Evolutionary conservation across 2,797 vertebrate species (phyloP).

Genomic region (Anabacerthia variegaticeps): DNA sequence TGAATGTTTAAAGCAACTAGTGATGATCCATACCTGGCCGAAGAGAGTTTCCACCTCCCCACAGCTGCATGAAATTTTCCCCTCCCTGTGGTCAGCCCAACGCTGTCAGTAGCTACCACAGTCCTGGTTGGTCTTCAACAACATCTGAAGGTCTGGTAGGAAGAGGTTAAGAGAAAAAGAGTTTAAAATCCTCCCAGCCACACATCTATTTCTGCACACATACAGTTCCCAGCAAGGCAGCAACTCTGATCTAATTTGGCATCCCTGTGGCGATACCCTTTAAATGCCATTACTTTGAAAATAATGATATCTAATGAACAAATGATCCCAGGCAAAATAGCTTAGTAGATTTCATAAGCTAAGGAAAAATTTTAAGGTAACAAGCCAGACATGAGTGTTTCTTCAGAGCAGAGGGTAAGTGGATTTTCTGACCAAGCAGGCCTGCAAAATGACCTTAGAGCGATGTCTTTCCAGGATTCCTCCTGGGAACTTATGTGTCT

Average conservation of each 20-base stretch:
- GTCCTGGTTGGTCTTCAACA: neutral
- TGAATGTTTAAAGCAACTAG: neutral
- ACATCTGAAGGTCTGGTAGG: neutral
- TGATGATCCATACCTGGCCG: fast-evolving
- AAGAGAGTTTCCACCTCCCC: neutral
- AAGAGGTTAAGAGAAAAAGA: neutral
- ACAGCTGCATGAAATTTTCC: fast-evolving
- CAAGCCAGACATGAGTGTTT: neutral
- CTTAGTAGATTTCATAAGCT: neutral
- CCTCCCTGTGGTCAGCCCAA: neutral
- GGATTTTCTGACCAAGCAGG: neutral
- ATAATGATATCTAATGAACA: neutral
- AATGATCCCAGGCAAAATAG: neutral
- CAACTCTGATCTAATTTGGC: neutral
- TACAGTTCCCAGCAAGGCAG: neutral
- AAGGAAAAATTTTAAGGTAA: neutral
- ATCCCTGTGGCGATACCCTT: neutral
- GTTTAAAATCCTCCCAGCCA: neutral
- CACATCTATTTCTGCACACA: fast-evolving
- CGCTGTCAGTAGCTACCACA: neutral
- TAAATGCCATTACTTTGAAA: neutral
- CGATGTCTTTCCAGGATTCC: fast-evolving
- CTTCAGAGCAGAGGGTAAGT: neutral
- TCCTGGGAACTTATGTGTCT: neutral
- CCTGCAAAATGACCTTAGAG: neutral